Percentiles rank a stretch among this genome's conserved stretches.
These are phyloP conservation scores for Argopecten irradians DNA, from an alignment of 1,140 invertebrate species.

Conservation along the genomic window DNA sequence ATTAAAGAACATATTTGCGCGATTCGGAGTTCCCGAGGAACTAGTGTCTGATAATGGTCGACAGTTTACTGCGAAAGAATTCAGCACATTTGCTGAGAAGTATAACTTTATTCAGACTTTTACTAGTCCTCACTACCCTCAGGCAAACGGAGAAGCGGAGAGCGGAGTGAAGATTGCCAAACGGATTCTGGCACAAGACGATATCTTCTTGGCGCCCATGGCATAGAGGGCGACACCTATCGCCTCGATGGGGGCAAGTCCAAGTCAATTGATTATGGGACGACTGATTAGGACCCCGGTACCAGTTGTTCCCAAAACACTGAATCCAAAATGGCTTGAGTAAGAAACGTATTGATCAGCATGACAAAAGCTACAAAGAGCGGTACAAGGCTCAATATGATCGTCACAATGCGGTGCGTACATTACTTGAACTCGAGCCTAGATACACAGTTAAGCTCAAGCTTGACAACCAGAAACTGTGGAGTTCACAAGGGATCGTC, in stretches of 20 bases:
- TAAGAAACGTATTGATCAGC: not conserved
- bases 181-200: slow-evolving; percentile 31
- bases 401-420: not conserved
- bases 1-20: slow-evolving; percentile 68
- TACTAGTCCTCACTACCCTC: slow-evolving; percentile 33
- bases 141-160: slow-evolving; percentile 45
- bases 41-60: slow-evolving; percentile 27
- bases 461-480: slow-evolving; percentile 28
- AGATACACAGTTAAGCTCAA: not conserved
- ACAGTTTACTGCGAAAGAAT: slow-evolving; percentile 32
- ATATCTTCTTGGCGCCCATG: slow-evolving; percentile 27
- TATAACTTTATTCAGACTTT: slow-evolving; percentile 33
- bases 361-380: not conserved
- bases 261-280: slow-evolving; percentile 26
- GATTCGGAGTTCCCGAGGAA: slow-evolving; percentile 73
- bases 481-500: not conserved
- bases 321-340: slow-evolving; percentile 9
- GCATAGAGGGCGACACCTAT: slow-evolving; percentile 30
- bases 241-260: not conserved
- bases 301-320: not conserved
- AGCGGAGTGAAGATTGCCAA: slow-evolving; percentile 46
- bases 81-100: slow-evolving; percentile 24
- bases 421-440: not conserved
- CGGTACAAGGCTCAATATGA: not conserved
- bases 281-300: not conserved